A percentile compares a stretch with the other conserved stretches of the same genome.
These are phyloP conservation scores for Diabrotica balteata DNA, from an alignment of 2,888 invertebrate species.

Conservation along the genomic window DNA sequence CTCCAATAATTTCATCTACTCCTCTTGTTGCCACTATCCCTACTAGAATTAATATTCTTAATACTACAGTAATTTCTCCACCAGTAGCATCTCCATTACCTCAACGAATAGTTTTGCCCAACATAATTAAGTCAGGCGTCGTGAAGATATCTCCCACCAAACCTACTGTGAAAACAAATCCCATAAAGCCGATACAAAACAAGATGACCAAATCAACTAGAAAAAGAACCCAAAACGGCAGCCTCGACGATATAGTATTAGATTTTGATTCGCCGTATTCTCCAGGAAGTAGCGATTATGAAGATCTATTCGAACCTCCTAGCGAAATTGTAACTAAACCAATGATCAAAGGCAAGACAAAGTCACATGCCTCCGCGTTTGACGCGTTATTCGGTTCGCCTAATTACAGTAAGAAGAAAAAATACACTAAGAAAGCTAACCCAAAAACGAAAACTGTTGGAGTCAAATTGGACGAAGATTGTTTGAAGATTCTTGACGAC, in stretches of 20 bases:
- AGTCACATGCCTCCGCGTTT: slow-evolving; percentile 63
- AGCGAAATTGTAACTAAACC: slow-evolving; percentile 52
- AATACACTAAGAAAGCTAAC: slow-evolving; percentile 51
- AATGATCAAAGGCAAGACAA: slow-evolving; percentile 41
- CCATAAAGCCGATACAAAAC: slow-evolving; percentile 65
- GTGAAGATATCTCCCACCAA: slow-evolving; percentile 62
- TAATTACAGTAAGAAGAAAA: slow-evolving; percentile 52
- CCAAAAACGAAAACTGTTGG: slow-evolving; percentile 70
- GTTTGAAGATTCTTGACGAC: slow-evolving; percentile 84
- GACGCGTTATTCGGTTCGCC: slow-evolving; percentile 71
- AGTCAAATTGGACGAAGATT: slow-evolving; percentile 80
- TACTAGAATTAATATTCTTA: slow-evolving; percentile 57
- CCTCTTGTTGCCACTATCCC: slow-evolving; percentile 52
- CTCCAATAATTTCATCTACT: slow-evolving; percentile 55
- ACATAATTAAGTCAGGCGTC: slow-evolving; percentile 61
- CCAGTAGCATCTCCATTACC: slow-evolving; percentile 50
- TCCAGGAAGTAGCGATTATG: slow-evolving; percentile 87
- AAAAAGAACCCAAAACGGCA: slow-evolving; percentile 47
- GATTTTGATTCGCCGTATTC: slow-evolving; percentile 88
- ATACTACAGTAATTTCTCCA: slow-evolving; percentile 53
- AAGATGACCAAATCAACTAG: slow-evolving; percentile 43
- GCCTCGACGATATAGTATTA: slow-evolving; percentile 65
- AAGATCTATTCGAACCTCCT: slow-evolving; percentile 86
- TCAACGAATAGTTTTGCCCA: slow-evolving; percentile 63
- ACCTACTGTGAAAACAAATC: slow-evolving; percentile 67